Base-by-base conservation (phyloP, 1,140 invertebrate species). In the Battus philenor region DNA sequence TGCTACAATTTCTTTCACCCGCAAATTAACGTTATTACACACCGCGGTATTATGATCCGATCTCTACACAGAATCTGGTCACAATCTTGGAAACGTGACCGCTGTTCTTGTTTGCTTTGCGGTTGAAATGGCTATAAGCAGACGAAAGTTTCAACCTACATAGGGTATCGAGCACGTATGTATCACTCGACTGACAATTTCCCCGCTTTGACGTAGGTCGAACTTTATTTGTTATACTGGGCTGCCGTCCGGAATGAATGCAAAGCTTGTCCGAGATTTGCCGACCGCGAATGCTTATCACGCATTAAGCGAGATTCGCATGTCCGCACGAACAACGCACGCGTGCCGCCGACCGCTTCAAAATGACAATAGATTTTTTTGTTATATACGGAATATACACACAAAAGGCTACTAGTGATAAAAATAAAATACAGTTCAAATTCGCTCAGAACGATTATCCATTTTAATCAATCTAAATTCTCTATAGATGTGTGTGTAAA, bases 81-180 rank as follows among this genome's bases (percentile, higher is more conserved):
- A 56, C 49, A 54, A 71, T 67, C 57, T 67, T 44, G 55, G 53
- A 69, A 72, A 76, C 76, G 73, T 70, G 76, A 78, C 60, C 68
- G 50, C 53, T 52, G 65, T 55, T 75, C 62, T 73, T 79, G 64
- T 79, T 83, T 83, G 68, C 59, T 64, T 64, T 80, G 75, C 72
- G 70, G 72, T 82, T 67, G 45, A 53, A 68, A 68, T 66, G 59
- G 54, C 61, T 67, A 60, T 54, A 57, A 59, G 57, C 59, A 50
- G 64, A 74, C 69, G 78, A 82, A 82, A 83, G 76, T 77, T 67
- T 55, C 66, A 75, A 66, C 76, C 72, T 68, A 80, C 72, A 75
- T 77, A 34, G 53, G 45, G 48, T 32, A 56, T 61, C 49, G 51
- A 58, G 65, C 61, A 68, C 65, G 72, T 68, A 68, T 68, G 66